phyloP scores from a whole-genome alignment of 2,888 invertebrate species.

The Camponotus fellah region DNA sequence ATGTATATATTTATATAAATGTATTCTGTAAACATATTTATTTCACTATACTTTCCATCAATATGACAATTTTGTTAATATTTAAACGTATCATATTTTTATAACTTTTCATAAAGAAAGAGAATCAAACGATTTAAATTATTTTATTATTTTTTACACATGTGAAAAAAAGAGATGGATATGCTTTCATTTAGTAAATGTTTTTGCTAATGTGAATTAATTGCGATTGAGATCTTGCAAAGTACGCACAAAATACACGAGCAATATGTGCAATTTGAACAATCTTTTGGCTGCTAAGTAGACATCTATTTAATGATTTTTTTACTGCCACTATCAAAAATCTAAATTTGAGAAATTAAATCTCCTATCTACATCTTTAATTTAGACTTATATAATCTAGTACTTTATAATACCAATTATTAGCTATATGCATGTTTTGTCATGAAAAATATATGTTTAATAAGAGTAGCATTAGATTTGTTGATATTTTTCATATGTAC shows the following conservation, averaged over 20 bases:
- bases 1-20: no score
- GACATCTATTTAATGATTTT: conserved; percentile 63
- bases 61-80: neutral
- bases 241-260: neutral
- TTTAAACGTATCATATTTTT: conserved; percentile 4
- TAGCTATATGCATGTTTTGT: conserved; percentile 33
- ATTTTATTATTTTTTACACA: conserved; percentile 5
- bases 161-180: neutral
- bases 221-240: neutral
- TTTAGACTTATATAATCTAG: conserved; percentile 46
- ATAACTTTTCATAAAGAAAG: neutral
- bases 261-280: conserved; percentile 26
- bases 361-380: conserved; percentile 56
- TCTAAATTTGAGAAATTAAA: conserved; percentile 44
- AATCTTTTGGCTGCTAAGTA: conserved; percentile 53
- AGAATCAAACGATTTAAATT: neutral
- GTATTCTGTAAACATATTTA: no score
- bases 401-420: conserved; percentile 2
- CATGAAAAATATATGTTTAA: conserved; percentile 31
- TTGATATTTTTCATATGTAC: neutral
- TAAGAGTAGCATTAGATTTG: neutral
- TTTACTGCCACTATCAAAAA: conserved; percentile 57
- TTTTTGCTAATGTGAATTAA: conserved; percentile 7
- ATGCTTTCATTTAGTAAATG: neutral
- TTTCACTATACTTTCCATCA: no score